Percentiles rank a stretch among this genome's conserved stretches.
Evolutionary conservation across 1,140 invertebrate genomes (phyloP).

Genomic region (Drosophila insularis): DNA sequence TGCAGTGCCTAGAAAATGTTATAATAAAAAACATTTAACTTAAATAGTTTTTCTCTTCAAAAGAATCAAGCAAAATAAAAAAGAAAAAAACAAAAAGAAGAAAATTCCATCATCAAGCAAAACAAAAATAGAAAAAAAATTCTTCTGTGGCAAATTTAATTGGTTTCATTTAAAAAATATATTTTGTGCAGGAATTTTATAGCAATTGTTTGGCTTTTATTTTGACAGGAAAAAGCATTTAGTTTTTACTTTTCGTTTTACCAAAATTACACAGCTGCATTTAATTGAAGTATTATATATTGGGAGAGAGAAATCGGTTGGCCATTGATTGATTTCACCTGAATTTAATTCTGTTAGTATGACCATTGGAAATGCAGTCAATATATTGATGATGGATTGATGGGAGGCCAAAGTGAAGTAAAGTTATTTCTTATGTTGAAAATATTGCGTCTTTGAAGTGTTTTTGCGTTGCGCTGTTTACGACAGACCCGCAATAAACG

Average conservation of each 20-base stretch:
- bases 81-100: no score
- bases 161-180: slow-evolving; percentile 34
- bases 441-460: slow-evolving; percentile 2
- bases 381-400: slow-evolving; percentile 42
- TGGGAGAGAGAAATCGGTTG: not conserved
- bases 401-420: not conserved
- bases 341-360: slow-evolving; percentile 30
- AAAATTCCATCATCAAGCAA: not conserved
- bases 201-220: slow-evolving; percentile 27
- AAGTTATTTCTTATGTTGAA: slow-evolving; percentile 5
- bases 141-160: slow-evolving; percentile 37
- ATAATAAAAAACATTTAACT: slow-evolving; percentile 25
- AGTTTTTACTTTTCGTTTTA: not conserved
- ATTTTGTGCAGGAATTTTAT: slow-evolving; percentile 20
- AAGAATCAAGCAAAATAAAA: no score
- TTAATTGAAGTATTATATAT: slow-evolving; percentile 37
- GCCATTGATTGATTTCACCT: slow-evolving; percentile 51
- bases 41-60: slow-evolving; percentile 1
- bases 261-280: slow-evolving; percentile 35
- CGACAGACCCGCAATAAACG: slow-evolving; percentile 29
- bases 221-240: not conserved
- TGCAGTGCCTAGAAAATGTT: not conserved
- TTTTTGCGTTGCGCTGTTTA: slow-evolving; percentile 18
- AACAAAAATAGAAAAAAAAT: not conserved
- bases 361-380: slow-evolving; percentile 34